These are phyloP conservation scores for Aporophyla lueneburgensis DNA, from an alignment of 2,888 invertebrate species.

Conservation along the genomic window DNA sequence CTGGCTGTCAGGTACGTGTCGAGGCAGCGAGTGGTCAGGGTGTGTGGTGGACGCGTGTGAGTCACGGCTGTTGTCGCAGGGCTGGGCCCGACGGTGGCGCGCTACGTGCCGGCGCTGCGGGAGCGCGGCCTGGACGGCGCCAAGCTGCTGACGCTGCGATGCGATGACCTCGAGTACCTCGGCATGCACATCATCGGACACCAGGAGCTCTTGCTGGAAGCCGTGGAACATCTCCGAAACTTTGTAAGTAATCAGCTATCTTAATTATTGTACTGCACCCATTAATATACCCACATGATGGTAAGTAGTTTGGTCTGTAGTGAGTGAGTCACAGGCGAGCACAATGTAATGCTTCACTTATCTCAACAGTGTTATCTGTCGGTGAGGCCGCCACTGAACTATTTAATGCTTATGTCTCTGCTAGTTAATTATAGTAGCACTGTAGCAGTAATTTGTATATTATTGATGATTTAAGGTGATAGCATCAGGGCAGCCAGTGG, in stretches of 20 bases:
- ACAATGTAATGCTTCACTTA: constrained; percentile 57
- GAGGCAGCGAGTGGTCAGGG: constrained; percentile 95
- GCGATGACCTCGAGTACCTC: constrained; percentile 96
- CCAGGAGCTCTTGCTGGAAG: constrained; percentile 98
- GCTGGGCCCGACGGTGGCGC: constrained; percentile 94
- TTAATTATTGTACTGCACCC: background rate
- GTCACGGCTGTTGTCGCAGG: constrained; percentile 89
- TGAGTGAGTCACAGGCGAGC: constrained; percentile 59
- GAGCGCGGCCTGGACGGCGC: constrained; percentile 96
- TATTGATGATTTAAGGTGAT: constrained; percentile 25
- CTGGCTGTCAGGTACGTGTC: constrained; percentile 95
- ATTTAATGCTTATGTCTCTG: constrained; percentile 44
- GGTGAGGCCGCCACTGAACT: constrained; percentile 51
- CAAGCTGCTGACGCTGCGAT: constrained; percentile 95
- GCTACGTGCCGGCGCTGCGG: constrained; percentile 95
- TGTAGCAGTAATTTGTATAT: constrained; percentile 48
- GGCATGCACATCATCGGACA: constrained; percentile 97
- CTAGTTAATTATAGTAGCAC: constrained; percentile 56
- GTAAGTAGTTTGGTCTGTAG: constrained; percentile 11
- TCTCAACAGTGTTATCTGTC: constrained; percentile 65
- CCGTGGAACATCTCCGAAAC: constrained; percentile 96
- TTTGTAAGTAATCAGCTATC: constrained; percentile 92
- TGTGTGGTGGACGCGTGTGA: constrained; percentile 91
- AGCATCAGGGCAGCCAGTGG: no score
- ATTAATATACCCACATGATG: background rate